Conservation (phyloP, 2,888 invertebrate genomes). For the Xanthorhoe designata region DNA sequence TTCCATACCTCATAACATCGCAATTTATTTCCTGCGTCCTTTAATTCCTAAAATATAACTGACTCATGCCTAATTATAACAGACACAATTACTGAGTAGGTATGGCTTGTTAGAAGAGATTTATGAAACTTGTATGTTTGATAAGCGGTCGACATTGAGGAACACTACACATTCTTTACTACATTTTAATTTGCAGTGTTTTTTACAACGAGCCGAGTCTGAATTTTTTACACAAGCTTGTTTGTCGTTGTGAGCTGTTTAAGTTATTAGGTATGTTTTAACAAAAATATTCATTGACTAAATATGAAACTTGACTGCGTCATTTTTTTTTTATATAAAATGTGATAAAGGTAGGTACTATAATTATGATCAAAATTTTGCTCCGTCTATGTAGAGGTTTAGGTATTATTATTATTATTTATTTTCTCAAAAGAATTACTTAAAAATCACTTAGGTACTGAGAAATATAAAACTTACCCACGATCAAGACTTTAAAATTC, state of each 20-base stretch:
- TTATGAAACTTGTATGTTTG: conserved; percentile 24
- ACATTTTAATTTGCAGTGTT: conserved; percentile 19
- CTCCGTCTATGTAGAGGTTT: too few species aligned
- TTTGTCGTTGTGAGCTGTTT: not conserved
- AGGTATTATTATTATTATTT: too few species aligned
- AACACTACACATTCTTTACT: not conserved
- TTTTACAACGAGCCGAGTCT: conserved; percentile 14
- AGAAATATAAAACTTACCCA: too few species aligned
- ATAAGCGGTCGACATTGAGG: conserved; percentile 35
- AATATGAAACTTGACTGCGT: too few species aligned
- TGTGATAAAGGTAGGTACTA: too few species aligned
- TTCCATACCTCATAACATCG: too few species aligned
- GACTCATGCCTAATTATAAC: not conserved
- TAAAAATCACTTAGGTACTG: too few species aligned
- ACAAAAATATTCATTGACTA: too few species aligned
- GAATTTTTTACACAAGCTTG: not conserved
- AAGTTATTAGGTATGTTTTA: not conserved
- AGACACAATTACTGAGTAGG: not conserved
- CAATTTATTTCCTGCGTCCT: not conserved
- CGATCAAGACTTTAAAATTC: too few species aligned
- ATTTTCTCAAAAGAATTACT: too few species aligned
- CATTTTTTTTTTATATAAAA: too few species aligned
- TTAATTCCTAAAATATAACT: not conserved
- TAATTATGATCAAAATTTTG: too few species aligned
- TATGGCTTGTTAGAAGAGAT: conserved; percentile 15